Evolutionary conservation across 2,888 invertebrate species (phyloP), one percentile per base, ranked within the genome.

Genomic region (Tenodera sinensis): DNA sequence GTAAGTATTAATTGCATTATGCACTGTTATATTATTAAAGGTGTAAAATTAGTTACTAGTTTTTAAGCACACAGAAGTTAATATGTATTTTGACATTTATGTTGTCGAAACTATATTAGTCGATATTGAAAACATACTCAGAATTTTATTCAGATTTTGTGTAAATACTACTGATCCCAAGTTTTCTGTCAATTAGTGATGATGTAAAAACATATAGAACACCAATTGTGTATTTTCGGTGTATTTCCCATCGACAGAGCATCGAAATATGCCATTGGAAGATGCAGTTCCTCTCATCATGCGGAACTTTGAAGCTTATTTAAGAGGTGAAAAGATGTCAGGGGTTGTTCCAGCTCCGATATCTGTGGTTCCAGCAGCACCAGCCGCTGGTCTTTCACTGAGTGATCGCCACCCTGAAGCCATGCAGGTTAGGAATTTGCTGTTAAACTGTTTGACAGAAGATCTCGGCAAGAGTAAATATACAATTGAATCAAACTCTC

Each of bases 191-290:
- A 25, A 28, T 28, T 7, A 25, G 25, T 28, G 20, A 25, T 28
- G 34, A 84, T 25, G 25, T 28, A 3, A 84, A 30, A 34, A 30
- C 83, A 83, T 42, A 47, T 83, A 71, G 83, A 85, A 89, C 42
- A 86, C 88, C 88, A 88, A 84, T 71, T 47, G 28, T 8, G 71
- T 81, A 83, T 85, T 88, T 89, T 90, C 90, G 89, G 88, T 91
- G 91, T 92, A 71, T 87, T 86, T 87, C 83, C 82, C 81, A 83
- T 42, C 87, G 93, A 91, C 94, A 96, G 99, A 98, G 92, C 99
- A 99, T 93, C 96, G 99, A 91, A 98, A 99, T 94, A 99, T 99
- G 98, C 98, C 98, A 0, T 93, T 98, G 83, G 98, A 99, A 89
- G 98, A 98, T 93, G 98, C 98, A 0, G 94, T 98, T 90, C 95